Percentiles rank a stretch among this genome's conserved stretches.
phyloP scores from a whole-genome alignment of 2,888 invertebrate genomes.

The Sepiola atlantica region DNA sequence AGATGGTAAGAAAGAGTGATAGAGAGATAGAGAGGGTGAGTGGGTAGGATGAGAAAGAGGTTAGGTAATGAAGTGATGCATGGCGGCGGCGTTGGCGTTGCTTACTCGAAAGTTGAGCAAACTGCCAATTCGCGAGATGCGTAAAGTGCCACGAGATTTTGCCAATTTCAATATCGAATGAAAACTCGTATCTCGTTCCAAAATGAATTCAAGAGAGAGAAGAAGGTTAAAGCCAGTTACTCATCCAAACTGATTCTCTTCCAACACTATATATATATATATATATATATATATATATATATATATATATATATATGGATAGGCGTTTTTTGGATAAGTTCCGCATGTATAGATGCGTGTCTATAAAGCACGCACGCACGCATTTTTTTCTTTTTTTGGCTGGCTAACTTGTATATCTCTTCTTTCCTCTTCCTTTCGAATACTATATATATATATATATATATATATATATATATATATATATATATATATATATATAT shows the following conservation, averaged over 20 bases:
- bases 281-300: no score
- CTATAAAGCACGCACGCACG: neutral
- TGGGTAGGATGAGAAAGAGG: neutral
- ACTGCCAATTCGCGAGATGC: slow-evolving; percentile 6
- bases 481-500: neutral
- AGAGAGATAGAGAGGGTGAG: neutral
- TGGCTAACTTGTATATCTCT: no score
- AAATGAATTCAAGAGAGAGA: slow-evolving; percentile 13
- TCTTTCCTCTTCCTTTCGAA: no score
- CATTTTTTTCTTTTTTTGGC: no score
- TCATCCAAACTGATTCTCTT: neutral
- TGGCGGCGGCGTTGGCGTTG: neutral
- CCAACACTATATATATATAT: neutral
- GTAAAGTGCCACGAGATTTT: slow-evolving; percentile 5
- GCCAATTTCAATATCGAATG: slow-evolving; percentile 32
- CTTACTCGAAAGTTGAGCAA: neutral
- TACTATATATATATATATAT: no score
- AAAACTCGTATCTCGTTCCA: slow-evolving; percentile 6
- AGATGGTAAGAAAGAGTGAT: neutral
- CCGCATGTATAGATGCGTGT: no score
- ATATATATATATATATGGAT: no score
- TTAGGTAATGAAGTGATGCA: no score
- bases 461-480: neutral
- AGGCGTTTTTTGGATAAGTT: no score
- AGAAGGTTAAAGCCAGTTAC: neutral